Percentiles rank a stretch among this genome's conserved stretches.
phyloP scores from a whole-genome alignment of 1,140 invertebrate species.

The Drosophila truncata region DNA sequence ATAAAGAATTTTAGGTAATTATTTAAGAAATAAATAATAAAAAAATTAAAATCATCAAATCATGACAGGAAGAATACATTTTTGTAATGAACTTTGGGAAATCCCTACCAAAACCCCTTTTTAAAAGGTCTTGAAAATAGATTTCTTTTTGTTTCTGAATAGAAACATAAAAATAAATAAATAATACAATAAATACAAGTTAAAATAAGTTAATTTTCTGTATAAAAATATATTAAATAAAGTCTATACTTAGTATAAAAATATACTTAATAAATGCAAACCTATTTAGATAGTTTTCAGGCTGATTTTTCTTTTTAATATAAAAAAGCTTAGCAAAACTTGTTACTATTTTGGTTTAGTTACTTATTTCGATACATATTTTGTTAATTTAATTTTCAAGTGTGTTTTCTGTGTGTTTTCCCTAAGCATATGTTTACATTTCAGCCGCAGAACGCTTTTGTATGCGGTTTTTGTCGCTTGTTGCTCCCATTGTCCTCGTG shows the following conservation, averaged over 20 bases:
- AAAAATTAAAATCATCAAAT: not conserved
- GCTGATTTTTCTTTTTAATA: no score
- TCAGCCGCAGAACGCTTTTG: constrained; percentile 46
- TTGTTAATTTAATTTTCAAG: not conserved
- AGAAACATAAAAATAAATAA: no score
- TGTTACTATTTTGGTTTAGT: not conserved
- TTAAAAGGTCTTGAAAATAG: no score
- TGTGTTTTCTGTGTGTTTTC: constrained; percentile 11
- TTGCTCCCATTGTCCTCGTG: constrained; percentile 25
- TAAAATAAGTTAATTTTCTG: no score
- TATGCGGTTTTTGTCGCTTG: constrained; percentile 19
- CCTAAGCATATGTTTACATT: constrained; percentile 61
- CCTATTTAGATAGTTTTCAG: no score
- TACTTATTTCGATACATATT: not conserved
- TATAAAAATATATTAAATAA: no score
- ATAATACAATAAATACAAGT: no score
- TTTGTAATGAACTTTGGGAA: not conserved
- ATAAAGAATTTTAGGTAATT: not conserved
- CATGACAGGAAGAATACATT: not conserved
- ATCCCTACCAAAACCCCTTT: no score
- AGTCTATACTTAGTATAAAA: no score
- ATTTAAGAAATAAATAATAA: not conserved
- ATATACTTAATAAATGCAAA: no score
- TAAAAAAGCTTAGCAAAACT: no score
- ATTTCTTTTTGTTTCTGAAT: no score